These are phyloP conservation scores for Oscheius sp. DNA, from an alignment of 2,888 invertebrate genomes.

Conservation along the genomic window DNA sequence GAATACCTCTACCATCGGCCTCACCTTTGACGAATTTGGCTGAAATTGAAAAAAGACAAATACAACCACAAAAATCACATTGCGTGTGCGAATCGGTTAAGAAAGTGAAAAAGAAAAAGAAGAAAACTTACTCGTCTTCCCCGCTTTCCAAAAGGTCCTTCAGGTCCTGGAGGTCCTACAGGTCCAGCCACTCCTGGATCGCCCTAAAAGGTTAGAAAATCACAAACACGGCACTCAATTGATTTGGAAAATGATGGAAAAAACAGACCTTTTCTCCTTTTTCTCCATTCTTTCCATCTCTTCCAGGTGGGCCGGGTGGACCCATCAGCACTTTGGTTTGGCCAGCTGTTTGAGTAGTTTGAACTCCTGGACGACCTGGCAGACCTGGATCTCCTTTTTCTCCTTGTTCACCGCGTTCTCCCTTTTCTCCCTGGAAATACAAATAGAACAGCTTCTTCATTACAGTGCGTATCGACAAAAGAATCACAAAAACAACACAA, in stretches of 20 bases:
- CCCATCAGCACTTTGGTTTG: constrained; percentile 46
- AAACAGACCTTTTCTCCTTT: constrained; percentile 65
- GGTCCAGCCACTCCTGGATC: constrained; percentile 59
- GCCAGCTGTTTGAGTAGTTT: background rate
- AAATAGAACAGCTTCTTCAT: background rate
- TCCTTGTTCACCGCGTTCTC: constrained; percentile 49
- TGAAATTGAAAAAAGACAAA: constrained; percentile 9
- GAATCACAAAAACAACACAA: constrained; percentile 3
- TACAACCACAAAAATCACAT: background rate
- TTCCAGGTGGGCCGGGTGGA: constrained; percentile 62
- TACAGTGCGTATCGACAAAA: background rate
- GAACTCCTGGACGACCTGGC: constrained; percentile 41
- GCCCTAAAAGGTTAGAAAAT: constrained; percentile 44
- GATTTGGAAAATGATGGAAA: background rate
- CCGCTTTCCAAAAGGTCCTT: constrained; percentile 63
- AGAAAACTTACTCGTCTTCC: constrained; percentile 56
- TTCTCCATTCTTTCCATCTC: constrained; percentile 61
- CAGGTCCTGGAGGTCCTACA: constrained; percentile 61
- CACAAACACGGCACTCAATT: constrained; percentile 6
- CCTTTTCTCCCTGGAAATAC: constrained; percentile 62
- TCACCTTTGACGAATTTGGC: constrained; percentile 25
- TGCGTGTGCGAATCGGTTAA: background rate
- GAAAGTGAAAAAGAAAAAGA: constrained; percentile 1
- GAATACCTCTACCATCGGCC: constrained; percentile 15
- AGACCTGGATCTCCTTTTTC: constrained; percentile 44